Evolutionary conservation across 2,797 vertebrate genomes (phyloP), one percentile per base, ranked within the genome.

Genomic region (Merluccius polli): DNA sequence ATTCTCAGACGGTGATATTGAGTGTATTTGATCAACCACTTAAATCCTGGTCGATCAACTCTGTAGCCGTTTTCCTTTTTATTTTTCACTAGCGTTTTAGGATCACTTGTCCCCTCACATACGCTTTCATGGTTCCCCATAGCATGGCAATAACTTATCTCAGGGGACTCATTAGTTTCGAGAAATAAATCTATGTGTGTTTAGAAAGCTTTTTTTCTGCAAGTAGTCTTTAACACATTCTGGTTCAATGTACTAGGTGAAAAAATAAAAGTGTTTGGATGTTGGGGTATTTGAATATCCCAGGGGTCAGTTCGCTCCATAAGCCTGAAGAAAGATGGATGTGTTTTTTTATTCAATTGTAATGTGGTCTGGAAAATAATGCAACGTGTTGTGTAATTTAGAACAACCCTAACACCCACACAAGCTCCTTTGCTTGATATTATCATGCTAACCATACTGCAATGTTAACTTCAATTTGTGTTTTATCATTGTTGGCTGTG

Each of bases 221-320:
- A 21, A 52, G 18, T 8, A 52, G 48, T 52, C 48, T 52, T 21
- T 44, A 75, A 70, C 29, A 24, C 31, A 31, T 70, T 71, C 5
- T 38, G 41, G 38, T 73, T 59, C 59, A 36, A 36, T 72, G 71
- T 29, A 44, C 36, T n/a, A 41, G 73, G 48, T n/a, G n/a, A n/a
- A 48, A 30, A 13, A 74, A 35, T 30, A 74, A 11, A 38, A 74
- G 1, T 24, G 18, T n/a, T 31, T 65, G n/a, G 44, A 15, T 2
- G 59, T 38, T 3, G 48, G n/a, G 59, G 32, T 74, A 12, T 38
- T 67, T 75, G 10, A 31, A 70, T 44, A 67, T 44, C n/a, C 67
- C 74, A 75, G 38, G 38, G 67, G 21, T 75, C 38, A 41, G 18
- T n/a, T 71, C 12, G 48, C 65, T 29, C 74, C 74, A 30, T 75